Base-by-base conservation (phyloP, 1,140 invertebrate genomes). In the Orius insidiosus region DNA sequence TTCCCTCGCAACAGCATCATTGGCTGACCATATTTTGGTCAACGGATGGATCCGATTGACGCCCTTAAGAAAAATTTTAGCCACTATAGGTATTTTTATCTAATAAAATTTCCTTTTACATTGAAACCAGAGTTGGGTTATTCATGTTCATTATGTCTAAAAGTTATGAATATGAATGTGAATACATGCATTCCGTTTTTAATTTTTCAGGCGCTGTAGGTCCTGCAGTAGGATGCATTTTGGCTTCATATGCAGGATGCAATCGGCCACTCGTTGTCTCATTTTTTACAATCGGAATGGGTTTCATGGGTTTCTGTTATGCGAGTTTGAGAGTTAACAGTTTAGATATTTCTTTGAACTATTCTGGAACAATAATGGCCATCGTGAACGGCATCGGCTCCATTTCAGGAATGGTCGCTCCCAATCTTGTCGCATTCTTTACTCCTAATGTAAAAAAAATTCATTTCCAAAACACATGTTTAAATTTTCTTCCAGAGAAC, bases 361-460 rank as follows among this genome's bases (percentile, higher is more conserved):
- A 74, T 58, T 77, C 82, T 5, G 82, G 79, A 46, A 76, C 76
- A 0, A 60, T 85, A 37, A 84, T 84, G 79, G 83, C 79, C 0
- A 64, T 86, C 5, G 74, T 80, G 0, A 85, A 85, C 53, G 82
- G 80, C 0, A 66, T 80, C 34, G 80, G 80, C 0, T 77, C 81
- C 0, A 57, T 87, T 24, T 71, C 77, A 11, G 78, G 80, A 35
- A 80, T 87, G 46, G 58, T 85, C 2, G 74, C 74, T 11, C 85
- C 85, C 0, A 76, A 74, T 58, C 61, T 87, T 13, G 76, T 84
- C 24, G 81, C 82, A 36, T 62, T 75, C 2, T 64, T 88, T 50
- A 84, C 80, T 32, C 70, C 70, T 54, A 67, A 81, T 60, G 76
- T 77, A 62, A 72, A 69, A 33, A n/a, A 7, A 7, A 33, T n/a